Evolutionary conservation across 92 coral and sea anemone species (phyloP).

Genomic region (Phenganax stokvisi): DNA sequence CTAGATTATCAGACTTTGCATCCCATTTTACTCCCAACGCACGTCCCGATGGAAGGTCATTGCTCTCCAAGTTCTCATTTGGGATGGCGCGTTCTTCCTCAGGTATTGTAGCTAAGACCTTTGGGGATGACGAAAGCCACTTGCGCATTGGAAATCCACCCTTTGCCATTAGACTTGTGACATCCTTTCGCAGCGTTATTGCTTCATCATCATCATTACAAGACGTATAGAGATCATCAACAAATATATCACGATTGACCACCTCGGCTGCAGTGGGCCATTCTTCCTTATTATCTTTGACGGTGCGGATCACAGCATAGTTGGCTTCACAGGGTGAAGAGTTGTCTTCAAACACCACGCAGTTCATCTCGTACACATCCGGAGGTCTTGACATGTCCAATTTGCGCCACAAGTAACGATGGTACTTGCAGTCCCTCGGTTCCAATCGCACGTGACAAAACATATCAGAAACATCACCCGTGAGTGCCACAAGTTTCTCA

Average conservation of each 20-base stretch:
- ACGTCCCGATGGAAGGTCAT: slow-evolving; percentile 42
- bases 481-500: slow-evolving; percentile 1
- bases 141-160: slow-evolving; percentile 55
- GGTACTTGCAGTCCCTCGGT: slow-evolving; percentile 19
- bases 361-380: slow-evolving; percentile 34
- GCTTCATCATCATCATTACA: slow-evolving; percentile 32
- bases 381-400: slow-evolving; percentile 23
- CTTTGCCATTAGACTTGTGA: slow-evolving; percentile 43
- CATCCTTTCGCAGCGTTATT: slow-evolving; percentile 27
- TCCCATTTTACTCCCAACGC: slow-evolving; percentile 51
- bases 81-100: slow-evolving; percentile 49
- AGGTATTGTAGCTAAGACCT: slow-evolving; percentile 38
- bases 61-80: slow-evolving; percentile 34
- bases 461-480: slow-evolving; percentile 42
- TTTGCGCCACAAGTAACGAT: slow-evolving; percentile 34
- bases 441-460: slow-evolving; percentile 32
- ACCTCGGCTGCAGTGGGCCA: slow-evolving; percentile 47
- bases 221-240: slow-evolving; percentile 42
- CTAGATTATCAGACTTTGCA: slow-evolving; percentile 43
- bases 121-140: slow-evolving; percentile 40
- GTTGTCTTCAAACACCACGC: slow-evolving; percentile 35
- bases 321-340: slow-evolving; percentile 43
- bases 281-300: slow-evolving; percentile 25
- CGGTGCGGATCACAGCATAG: slow-evolving; percentile 36
- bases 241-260: slow-evolving; percentile 37